Evolutionary conservation across 2,113 vertebrate genomes (phyloP).

Genomic region (Gymnorhina tibicen): DNA sequence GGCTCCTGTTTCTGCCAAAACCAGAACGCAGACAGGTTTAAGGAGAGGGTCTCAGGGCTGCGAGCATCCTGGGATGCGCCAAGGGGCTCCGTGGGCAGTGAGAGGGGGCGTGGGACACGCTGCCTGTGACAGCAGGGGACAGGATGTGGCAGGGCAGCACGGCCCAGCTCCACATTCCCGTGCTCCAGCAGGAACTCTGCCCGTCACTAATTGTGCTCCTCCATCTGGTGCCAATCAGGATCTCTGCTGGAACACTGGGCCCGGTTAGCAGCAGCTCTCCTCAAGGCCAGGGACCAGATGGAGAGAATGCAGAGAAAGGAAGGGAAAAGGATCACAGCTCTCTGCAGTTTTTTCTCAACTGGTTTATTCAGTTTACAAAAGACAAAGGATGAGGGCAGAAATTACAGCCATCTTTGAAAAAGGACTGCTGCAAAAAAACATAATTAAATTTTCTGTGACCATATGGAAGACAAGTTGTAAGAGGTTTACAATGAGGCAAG

Average conservation of each 20-base stretch:
- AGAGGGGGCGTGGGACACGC: accelerated
- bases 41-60: background rate
- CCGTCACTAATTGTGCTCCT: background rate
- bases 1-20: background rate
- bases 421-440: background rate
- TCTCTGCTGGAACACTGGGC: background rate
- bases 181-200: background rate
- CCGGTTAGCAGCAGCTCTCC: background rate
- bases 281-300: background rate
- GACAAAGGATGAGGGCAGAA: background rate
- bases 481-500: background rate
- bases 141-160: background rate
- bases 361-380: conserved; percentile 28
- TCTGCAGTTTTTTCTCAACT: background rate
- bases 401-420: background rate
- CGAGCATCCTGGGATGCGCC: accelerated
- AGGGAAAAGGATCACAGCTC: background rate
- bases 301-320: background rate
- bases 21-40: background rate
- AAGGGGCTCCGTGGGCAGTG: accelerated
- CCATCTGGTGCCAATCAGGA: background rate
- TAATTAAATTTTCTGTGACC: background rate
- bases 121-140: background rate
- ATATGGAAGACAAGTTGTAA: background rate
- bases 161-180: background rate